Conservation (phyloP, 2,888 invertebrate species). For the Aelia acuminata region DNA sequence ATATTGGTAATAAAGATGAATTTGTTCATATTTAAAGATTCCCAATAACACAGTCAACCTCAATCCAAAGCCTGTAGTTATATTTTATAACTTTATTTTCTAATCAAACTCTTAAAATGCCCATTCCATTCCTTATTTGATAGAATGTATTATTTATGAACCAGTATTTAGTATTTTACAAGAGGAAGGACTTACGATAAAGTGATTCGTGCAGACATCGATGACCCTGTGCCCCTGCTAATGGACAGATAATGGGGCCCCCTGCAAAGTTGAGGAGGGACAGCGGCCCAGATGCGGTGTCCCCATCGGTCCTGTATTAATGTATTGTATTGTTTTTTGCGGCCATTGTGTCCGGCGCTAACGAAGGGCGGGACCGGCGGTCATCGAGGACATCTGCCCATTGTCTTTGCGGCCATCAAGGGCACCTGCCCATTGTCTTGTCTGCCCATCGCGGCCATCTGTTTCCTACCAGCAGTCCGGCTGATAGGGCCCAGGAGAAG, state of each 20-base stretch:
- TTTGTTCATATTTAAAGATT: too few relatives aligned
- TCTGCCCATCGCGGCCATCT: conserved; percentile 25
- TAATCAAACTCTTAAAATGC: too few relatives aligned
- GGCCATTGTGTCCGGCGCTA: conserved; percentile 35
- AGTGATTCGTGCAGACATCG: neutral
- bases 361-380: conserved; percentile 5
- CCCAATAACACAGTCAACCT: too few relatives aligned
- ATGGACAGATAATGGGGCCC: neutral
- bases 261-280: neutral
- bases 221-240: neutral
- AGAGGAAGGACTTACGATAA: neutral
- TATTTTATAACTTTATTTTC: too few relatives aligned
- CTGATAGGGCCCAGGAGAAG: neutral
- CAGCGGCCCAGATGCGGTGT: neutral
- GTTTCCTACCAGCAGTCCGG: neutral
- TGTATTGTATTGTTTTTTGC: conserved; percentile 34
- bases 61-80: too few relatives aligned
- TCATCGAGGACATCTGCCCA: conserved; percentile 32
- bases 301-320: neutral
- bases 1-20: too few relatives aligned
- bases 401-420: conserved; percentile 26
- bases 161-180: neutral
- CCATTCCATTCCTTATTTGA: too few relatives aligned
- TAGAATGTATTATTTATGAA: too few relatives aligned
- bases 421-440: conserved; percentile 25